These are phyloP conservation scores for Pelosia muscerda DNA, from an alignment of 2,888 invertebrate species.

Conservation along the genomic window DNA sequence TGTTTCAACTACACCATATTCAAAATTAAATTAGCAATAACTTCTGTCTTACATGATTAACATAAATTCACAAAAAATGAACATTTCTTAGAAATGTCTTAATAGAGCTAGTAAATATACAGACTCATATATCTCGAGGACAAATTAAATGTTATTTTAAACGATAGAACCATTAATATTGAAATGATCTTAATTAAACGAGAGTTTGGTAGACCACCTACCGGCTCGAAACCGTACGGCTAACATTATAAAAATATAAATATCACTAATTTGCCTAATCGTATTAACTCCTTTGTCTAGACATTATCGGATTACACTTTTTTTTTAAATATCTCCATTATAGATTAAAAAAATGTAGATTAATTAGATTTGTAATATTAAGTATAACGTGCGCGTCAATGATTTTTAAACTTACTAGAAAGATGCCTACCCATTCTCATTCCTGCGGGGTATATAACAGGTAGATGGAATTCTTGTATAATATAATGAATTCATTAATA, in stretches of 20 bases:
- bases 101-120: background rate
- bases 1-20: background rate
- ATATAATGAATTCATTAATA: too few species aligned
- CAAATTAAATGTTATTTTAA: conserved; percentile 8
- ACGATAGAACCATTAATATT: conserved; percentile 35
- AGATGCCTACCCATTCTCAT: background rate
- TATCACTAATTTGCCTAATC: conserved; percentile 15
- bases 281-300: conserved; percentile 12
- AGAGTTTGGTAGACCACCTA: conserved; percentile 32
- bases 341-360: background rate
- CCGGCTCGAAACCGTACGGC: background rate
- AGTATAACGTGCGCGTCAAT: background rate
- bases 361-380: background rate
- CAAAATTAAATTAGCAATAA: conserved; percentile 6
- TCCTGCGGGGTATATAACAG: too few species aligned
- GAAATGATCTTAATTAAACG: conserved; percentile 30
- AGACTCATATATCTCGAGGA: background rate
- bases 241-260: conserved; percentile 15
- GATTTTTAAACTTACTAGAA: background rate
- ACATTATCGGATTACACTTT: background rate
- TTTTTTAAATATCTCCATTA: background rate
- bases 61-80: background rate
- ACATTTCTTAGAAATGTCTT: conserved; percentile 1
- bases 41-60: conserved; percentile 3
- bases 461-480: too few species aligned